These are phyloP conservation scores for Phasia obesa DNA, from an alignment of 2,888 invertebrate genomes.

Conservation along the genomic window DNA sequence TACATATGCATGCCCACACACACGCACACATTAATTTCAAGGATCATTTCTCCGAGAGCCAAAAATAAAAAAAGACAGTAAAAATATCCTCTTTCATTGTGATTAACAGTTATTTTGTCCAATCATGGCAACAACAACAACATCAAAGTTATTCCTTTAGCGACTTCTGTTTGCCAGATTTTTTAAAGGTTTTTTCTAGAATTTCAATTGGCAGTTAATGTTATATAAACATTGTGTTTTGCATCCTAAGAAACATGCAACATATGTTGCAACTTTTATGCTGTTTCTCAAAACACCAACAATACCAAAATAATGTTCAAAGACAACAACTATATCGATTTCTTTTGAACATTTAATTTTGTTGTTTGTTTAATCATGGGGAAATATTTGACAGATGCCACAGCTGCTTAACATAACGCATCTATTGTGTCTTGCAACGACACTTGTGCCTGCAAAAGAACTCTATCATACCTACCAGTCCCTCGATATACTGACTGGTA, in stretches of 20 bases:
- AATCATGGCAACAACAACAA: conserved; percentile 53
- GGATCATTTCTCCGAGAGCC: conserved; percentile 30
- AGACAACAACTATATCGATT: conserved; percentile 31
- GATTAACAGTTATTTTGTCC: conserved; percentile 65
- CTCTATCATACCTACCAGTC: too few species aligned
- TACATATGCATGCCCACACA: background rate
- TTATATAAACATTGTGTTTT: conserved; percentile 1
- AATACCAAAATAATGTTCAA: background rate
- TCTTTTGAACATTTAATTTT: conserved; percentile 21
- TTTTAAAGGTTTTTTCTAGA: conserved; percentile 36
- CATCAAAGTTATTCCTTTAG: conserved; percentile 27
- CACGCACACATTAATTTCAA: conserved; percentile 1
- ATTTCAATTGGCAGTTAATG: conserved; percentile 24
- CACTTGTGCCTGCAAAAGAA: too few species aligned
- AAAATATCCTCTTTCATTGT: conserved; percentile 68
- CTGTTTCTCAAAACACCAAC: background rate
- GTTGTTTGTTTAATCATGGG: conserved; percentile 40
- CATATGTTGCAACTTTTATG: conserved; percentile 55
- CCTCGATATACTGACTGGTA: too few species aligned
- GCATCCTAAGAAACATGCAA: conserved; percentile 32
- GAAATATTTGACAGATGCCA: conserved; percentile 43
- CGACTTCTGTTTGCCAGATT: conserved; percentile 66
- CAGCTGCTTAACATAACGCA: too few species aligned
- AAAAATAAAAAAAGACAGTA: conserved; percentile 7
- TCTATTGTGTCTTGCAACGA: too few species aligned